phyloP scores from a whole-genome alignment of 92 coral and sea anemone species.

The Meandrina meandrites region DNA sequence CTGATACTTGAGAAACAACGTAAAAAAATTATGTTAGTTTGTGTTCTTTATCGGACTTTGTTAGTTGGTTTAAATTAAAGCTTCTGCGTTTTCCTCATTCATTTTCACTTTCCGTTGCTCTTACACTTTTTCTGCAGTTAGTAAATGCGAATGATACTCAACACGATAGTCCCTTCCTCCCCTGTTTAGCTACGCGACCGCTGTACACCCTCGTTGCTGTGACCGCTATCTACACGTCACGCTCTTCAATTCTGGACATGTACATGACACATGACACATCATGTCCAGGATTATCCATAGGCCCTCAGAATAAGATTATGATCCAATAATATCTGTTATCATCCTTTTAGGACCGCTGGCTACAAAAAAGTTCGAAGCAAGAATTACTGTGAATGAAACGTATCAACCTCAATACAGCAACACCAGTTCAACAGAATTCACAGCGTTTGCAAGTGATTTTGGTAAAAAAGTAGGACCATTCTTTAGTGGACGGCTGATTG shows the following conservation, averaged over 20 bases:
- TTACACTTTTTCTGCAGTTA: too few relatives aligned
- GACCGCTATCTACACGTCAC: too few relatives aligned
- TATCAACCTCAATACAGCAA: neutral
- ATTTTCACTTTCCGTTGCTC: neutral
- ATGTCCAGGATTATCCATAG: neutral
- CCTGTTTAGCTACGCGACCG: too few relatives aligned
- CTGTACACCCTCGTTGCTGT: neutral
- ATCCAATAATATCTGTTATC: neutral
- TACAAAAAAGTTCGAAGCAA: neutral
- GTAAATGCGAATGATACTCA: too few relatives aligned
- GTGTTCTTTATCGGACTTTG: neutral
- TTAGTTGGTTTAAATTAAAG: neutral
- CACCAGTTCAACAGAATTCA: neutral
- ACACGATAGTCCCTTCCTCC: too few relatives aligned
- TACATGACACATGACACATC: too few relatives aligned
- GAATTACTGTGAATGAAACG: neutral
- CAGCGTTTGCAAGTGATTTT: neutral
- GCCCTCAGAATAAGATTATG: neutral
- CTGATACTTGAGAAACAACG: too few relatives aligned
- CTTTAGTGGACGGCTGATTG: neutral
- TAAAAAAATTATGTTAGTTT: neutral
- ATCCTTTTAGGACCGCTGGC: neutral
- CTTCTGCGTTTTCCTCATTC: neutral
- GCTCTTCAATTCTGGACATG: neutral
- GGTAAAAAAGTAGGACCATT: neutral